These are phyloP conservation scores for Limnodromus scolopaceus DNA, from an alignment of 2,797 vertebrate species.

Conservation along the genomic window DNA sequence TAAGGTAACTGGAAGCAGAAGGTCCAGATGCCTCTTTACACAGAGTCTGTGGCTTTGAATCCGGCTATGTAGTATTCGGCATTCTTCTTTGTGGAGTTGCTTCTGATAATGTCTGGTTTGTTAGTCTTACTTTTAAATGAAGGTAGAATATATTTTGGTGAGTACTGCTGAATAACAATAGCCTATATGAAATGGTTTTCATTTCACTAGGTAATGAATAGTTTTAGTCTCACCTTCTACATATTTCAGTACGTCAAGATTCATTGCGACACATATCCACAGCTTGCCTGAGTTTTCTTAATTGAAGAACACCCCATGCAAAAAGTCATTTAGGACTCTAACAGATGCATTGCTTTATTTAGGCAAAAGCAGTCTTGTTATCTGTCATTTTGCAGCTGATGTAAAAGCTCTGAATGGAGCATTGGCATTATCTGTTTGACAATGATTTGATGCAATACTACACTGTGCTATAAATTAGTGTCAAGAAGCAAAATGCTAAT, in stretches of 20 bases:
- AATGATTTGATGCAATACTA: slow-evolving; percentile 49
- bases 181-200: not conserved
- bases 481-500: slow-evolving; percentile 76
- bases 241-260: not conserved
- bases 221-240: not conserved
- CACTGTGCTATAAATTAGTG: slow-evolving; percentile 70
- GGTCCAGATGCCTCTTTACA: not conserved
- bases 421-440: slow-evolving; percentile 72
- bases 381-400: slow-evolving; percentile 63
- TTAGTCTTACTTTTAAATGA: not conserved
- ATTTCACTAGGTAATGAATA: not conserved
- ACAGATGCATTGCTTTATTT: slow-evolving; percentile 60
- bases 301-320: slow-evolving; percentile 5
- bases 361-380: slow-evolving; percentile 43
- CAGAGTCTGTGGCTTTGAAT: not conserved
- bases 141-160: not conserved
- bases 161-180: not conserved
- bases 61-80: not conserved
- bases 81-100: not conserved
- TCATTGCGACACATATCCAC: not conserved
- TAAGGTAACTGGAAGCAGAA: not conserved
- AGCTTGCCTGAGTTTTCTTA: not conserved
- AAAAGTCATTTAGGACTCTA: slow-evolving; percentile 23
- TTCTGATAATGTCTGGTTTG: not conserved
- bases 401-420: slow-evolving; percentile 49